Percentiles rank a stretch among this genome's conserved stretches.
phyloP scores from a whole-genome alignment of 1,140 invertebrate genomes.

The Sesamia nonagrioides region DNA sequence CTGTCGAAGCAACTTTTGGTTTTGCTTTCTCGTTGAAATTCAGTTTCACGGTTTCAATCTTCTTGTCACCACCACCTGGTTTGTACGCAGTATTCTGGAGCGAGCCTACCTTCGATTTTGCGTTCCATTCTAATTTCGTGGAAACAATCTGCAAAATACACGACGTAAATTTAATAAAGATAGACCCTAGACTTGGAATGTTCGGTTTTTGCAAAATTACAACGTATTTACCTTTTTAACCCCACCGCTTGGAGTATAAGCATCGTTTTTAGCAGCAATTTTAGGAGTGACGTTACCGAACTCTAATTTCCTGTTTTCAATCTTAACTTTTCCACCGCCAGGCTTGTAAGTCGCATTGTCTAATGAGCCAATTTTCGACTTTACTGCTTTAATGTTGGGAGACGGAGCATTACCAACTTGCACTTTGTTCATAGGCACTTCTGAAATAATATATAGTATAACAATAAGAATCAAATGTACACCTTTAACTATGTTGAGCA shows the following conservation, averaged over 20 bases:
- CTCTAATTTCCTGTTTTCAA: slow-evolving; percentile 95
- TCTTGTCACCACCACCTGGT: slow-evolving; percentile 97
- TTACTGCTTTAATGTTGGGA: slow-evolving; percentile 96
- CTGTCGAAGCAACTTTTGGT: slow-evolving; percentile 97
- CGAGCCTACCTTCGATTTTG: slow-evolving; percentile 97
- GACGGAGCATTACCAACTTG: slow-evolving; percentile 96
- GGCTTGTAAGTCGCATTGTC: slow-evolving; percentile 97
- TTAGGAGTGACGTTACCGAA: slow-evolving; percentile 93
- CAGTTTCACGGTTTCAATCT: slow-evolving; percentile 96
- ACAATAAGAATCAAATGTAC: neutral
- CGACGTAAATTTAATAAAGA: neutral
- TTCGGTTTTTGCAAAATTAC: neutral
- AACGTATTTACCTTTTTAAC: slow-evolving; percentile 94
- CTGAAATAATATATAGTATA: slow-evolving; percentile 85
- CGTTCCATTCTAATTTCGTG: slow-evolving; percentile 97
- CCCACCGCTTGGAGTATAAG: slow-evolving; percentile 95
- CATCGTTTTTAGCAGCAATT: slow-evolving; percentile 97
- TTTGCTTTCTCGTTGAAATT: slow-evolving; percentile 97
- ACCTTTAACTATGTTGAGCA: neutral
- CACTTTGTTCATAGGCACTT: slow-evolving; percentile 97
- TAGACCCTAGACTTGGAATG: neutral
- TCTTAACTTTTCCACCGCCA: slow-evolving; percentile 96
- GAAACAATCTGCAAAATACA: slow-evolving; percentile 90
- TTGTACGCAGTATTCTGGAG: slow-evolving; percentile 97
- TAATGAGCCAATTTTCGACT: slow-evolving; percentile 97